Evolutionary conservation across 2,888 invertebrate genomes (phyloP), one percentile per base, ranked within the genome.

Genomic region (Zygogramma bicolorata): DNA sequence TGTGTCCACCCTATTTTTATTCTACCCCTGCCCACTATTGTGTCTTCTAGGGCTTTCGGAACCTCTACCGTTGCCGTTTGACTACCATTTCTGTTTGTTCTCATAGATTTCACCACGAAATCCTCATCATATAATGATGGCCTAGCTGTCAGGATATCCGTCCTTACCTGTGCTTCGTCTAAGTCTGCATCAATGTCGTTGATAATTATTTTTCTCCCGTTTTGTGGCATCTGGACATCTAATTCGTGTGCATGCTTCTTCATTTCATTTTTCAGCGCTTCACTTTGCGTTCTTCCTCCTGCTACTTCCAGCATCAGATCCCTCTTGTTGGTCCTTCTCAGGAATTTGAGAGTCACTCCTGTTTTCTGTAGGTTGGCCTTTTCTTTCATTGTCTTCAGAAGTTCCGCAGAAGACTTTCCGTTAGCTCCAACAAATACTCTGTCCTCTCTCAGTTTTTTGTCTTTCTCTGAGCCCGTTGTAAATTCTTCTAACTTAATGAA

Each of bases 1-100:
- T n/a, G n/a, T n/a, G 59, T 59, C 59, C 59, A 59, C 29, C 59
- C 59, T 59, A 59, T 25, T n/a, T 59, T 59, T 13, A 59, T 29
- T 7, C n/a, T 5, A 10, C 59, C 63, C 13, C 42, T 27, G 10
- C 63, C 27, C 22, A 22, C 27, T 1, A 63, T 40, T 25, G 4
- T n/a, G n/a, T 22, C 13, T 18, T 10, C 63, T 3, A n/a, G 10
- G 10, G 15, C 22, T 13, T 38, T 31, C 7, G 15, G 10, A 7
- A 61, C 13, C 7, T 34, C 61, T 8, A 61, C 7, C 18, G 22
- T 15, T 13, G 40, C 61, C 22, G 38, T 34, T 38, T 61, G 61
- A 6, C 15, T 40, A 10, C 61, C 31, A 10, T 20, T 22, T 18
- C 5, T 40, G 10, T 61, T 38, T 18, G 38, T 15, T 22, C 22